Percentiles rank a stretch among this genome's conserved stretches.
Evolutionary conservation across 2,113 vertebrate genomes (phyloP).

Genomic region (Percina caprodes): DNA sequence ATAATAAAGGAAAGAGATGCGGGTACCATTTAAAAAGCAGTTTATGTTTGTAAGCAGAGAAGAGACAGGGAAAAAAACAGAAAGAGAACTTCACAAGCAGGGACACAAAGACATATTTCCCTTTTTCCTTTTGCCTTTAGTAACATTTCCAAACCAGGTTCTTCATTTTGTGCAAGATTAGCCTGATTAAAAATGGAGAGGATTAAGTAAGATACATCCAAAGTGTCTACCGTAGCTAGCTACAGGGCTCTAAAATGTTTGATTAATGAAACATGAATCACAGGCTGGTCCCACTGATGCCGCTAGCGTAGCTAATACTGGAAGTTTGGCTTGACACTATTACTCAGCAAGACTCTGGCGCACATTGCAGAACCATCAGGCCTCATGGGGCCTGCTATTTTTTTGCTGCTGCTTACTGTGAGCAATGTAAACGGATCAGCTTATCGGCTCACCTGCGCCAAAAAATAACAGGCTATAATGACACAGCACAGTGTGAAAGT

Average conservation of each 20-base stretch:
- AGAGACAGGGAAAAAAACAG: not conserved
- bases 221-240: conserved; percentile 62
- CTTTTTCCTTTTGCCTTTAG: conserved; percentile 38
- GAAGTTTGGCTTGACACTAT: conserved; percentile 71
- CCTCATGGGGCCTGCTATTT: conserved; percentile 44
- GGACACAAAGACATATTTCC: conserved; percentile 3
- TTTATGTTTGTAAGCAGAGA: conserved; percentile 16
- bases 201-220: conserved; percentile 75
- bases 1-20: not conserved
- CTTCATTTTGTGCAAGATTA: conserved; percentile 72
- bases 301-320: conserved; percentile 67
- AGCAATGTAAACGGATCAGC: conserved; percentile 61
- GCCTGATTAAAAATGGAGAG: conserved; percentile 79
- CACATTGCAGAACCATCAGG: conserved; percentile 23
- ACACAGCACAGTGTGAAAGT: conserved; percentile 28
- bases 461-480: conserved; percentile 39
- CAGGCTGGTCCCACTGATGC: conserved; percentile 65
- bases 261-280: conserved; percentile 82
- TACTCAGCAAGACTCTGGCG: conserved; percentile 77
- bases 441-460: conserved; percentile 50
- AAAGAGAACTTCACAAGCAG: conserved; percentile 5
- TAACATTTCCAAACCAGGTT: conserved; percentile 55
- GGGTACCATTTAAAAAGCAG: conserved; percentile 4
- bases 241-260: conserved; percentile 74
- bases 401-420: conserved; percentile 43